Base-by-base conservation (phyloP, 2,888 invertebrate genomes). In the Tetheella fluctuosa region DNA sequence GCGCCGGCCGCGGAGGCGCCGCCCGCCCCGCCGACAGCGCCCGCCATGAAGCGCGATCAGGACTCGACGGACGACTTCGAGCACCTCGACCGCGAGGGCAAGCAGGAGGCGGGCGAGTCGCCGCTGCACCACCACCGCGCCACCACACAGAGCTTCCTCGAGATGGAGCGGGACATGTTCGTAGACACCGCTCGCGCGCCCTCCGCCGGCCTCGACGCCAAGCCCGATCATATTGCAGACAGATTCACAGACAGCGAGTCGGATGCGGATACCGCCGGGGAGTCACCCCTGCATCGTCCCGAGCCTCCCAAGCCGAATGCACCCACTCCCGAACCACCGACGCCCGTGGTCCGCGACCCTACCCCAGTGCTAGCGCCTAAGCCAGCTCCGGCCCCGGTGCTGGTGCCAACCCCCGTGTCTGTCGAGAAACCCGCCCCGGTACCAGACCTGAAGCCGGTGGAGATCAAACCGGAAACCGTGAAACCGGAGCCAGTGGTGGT, bases 11-110 rank as follows among this genome's bases (percentile, higher is more conserved):
- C 74, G 23, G 70, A 68, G 13, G 64, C 62, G 30, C 63, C 65
- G n/a, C 74, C 72, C 7, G 64, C 68, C n/a, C 60, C 69, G 54
- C 64, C 62, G 6, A 62, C 69, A 28, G 78, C 77, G 60, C 70
- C 77, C 48, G 65, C 73, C 59, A 81, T 91, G 78, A 93, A 92
- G 76, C 94, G 96, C 65, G 96, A 96, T 70, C 94, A 94, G 79
- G 96, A 96, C 81, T 96, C 96, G 34, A 91, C 95, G 65, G 96
- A 96, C 78, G 96, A 96, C 88, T 96, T 96, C 83, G 96, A 96
- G 85, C 96, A 96, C 84, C 90, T 96, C 69, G 95, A 95, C 69
- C 94, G 95, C 76, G 95, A 95, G 65, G 88, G 89, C 55, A 84
- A 80, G 64, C 89, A 86, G 59, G 90, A 90, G 59, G 63, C 80